A percentile compares a stretch with the other conserved stretches of the same genome.
Evolutionary conservation across 2,113 vertebrate species (phyloP).

Genomic region (Rostratula benghalensis): DNA sequence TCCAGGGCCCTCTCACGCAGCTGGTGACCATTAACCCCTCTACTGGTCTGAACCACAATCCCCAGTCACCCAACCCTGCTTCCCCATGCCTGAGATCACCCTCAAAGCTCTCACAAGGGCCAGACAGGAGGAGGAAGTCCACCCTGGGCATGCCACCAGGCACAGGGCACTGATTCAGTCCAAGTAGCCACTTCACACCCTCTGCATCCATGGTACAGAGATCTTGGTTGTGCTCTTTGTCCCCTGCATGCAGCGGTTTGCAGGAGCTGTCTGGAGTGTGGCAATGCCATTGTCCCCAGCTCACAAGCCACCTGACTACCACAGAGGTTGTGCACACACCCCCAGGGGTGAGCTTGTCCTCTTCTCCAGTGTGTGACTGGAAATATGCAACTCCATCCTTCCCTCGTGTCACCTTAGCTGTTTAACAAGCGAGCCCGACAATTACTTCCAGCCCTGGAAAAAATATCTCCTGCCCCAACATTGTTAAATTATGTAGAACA

Average conservation of each 20-base stretch:
- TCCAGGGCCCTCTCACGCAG: background rate
- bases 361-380: background rate
- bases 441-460: constrained; percentile 21
- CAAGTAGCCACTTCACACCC: background rate
- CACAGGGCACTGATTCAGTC: background rate
- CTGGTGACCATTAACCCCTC: fast-evolving
- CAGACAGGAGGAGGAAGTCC: background rate
- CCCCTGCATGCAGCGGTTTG: fast-evolving
- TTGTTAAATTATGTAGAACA: constrained; percentile 54
- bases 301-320: background rate
- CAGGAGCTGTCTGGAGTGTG: background rate
- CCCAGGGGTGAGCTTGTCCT: background rate
- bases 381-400: background rate
- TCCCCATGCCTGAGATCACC: background rate
- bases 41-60: background rate
- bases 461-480: constrained; percentile 4
- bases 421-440: background rate
- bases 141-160: background rate
- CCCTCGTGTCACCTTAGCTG: background rate
- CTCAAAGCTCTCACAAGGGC: background rate
- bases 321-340: background rate
- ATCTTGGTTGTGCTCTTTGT: background rate
- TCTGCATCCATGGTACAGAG: background rate
- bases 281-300: fast-evolving
- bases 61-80: background rate